phyloP scores from a whole-genome alignment of 2,888 invertebrate species.

The Tolmerus cingulatus region DNA sequence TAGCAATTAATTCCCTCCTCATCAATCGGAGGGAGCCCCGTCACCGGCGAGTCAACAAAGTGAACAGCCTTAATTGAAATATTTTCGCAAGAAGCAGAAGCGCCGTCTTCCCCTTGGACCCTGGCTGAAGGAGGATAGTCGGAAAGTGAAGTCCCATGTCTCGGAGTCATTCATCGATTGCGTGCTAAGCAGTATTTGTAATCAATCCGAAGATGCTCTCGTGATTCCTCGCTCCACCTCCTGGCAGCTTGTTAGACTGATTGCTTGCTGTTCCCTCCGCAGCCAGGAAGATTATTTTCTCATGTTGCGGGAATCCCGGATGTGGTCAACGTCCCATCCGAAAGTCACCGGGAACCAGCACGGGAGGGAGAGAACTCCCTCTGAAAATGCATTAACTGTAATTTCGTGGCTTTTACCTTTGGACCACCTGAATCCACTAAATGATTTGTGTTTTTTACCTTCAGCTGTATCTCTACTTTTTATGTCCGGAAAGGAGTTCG shows the following conservation, averaged over 20 bases:
- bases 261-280: background rate
- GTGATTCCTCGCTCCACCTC: background rate
- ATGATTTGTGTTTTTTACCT: background rate
- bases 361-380: background rate
- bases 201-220: background rate
- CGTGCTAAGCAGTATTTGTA: conserved; percentile 11
- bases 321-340: background rate
- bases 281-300: background rate
- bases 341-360: background rate
- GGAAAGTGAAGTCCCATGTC: background rate
- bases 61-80: background rate
- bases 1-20: background rate
- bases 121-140: background rate
- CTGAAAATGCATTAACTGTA: conserved; percentile 19
- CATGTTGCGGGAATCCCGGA: conserved; percentile 9
- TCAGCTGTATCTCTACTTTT: background rate
- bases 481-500: background rate
- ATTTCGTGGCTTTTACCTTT: conserved; percentile 10
- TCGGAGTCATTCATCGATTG: background rate
- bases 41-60: background rate
- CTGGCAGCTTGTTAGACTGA: conserved; percentile 1
- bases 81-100: background rate
- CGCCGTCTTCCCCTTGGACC: background rate
- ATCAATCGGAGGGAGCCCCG: background rate
- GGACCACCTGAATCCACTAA: conserved; percentile 1